Base-by-base conservation (phyloP, 2,888 invertebrate species). In the Drosophila austrosaltans region DNA sequence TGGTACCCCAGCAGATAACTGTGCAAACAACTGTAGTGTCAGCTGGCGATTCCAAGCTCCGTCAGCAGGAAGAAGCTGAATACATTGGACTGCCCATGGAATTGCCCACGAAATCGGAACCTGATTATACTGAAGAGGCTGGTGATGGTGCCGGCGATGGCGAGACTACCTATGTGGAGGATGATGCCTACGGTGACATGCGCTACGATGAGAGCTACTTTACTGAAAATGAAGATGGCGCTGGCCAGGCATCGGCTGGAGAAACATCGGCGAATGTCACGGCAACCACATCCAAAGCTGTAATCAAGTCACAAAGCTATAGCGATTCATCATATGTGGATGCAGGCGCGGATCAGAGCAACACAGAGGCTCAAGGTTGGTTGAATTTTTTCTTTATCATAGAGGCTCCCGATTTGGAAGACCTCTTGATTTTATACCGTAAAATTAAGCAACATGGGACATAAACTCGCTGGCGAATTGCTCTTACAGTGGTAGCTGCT, bases 141-240 rank as follows among this genome's bases (percentile, higher is more conserved):
- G 94, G 94, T 75, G 95, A 95, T 79, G 94, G 94, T 78, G 95
- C 94, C 32, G 94, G 94, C 71, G 95, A 95, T 85, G 94, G 94
- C 82, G 95, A 95, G 89, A 93, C 94, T 0, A 93, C 94, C 84
- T 95, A 94, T 81, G 95, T 94, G 87, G 95, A 95, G 92, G 95
- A 95, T 69, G 95, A 95, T 91, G 93, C 94, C 1, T 95, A 95
- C 90, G 94, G 94, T 92, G 95, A 95, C 92, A 94, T 95, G 94
- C 92, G 93, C 66, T 93, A 93, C 72, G 93, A 93, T 77, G 93
- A 93, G 73, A 92, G 91, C 76, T 93, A 93, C 66, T 93, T 93
- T 76, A 93, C 93, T 28, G 93, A 93, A 81, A 92, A 92, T 72
- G 93, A 93, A 63, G 93, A 93, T 76, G 88, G 89, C 6, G 89